Evolutionary conservation across 92 coral and sea anemone species (phyloP).

Genomic region (Epizoanthus scotinus): DNA sequence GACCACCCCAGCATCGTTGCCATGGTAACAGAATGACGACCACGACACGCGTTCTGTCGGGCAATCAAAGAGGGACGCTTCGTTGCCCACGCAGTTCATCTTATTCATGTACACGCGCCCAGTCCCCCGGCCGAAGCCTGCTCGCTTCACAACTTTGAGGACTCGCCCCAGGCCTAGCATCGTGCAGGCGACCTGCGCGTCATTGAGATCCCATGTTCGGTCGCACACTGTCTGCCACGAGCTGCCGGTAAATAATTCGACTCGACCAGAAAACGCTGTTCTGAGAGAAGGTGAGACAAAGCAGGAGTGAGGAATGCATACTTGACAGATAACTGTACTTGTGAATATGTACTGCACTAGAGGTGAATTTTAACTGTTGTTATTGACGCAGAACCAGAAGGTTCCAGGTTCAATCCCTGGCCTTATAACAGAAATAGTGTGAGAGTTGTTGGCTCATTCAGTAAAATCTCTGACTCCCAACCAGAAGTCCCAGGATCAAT

Average conservation of each 20-base stretch:
- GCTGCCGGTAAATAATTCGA: conserved; percentile 11
- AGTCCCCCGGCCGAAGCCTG: conserved; percentile 64
- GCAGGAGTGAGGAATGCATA: background rate
- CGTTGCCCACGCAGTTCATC: conserved; percentile 64
- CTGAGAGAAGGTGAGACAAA: conserved; percentile 1
- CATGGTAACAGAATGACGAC: conserved; percentile 74
- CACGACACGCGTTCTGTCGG: conserved; percentile 46
- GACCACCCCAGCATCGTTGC: conserved; percentile 75
- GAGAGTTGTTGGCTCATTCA: no score
- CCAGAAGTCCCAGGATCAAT: no score
- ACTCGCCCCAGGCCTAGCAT: conserved; percentile 79
- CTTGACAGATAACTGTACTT: no score
- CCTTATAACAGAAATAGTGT: no score
- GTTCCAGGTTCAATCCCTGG: no score
- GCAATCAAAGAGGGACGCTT: conserved; percentile 70
- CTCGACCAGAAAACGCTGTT: conserved; percentile 23
- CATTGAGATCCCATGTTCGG: conserved; percentile 73
- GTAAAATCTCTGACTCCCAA: no score
- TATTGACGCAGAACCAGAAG: no score
- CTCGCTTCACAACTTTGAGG: conserved; percentile 54
- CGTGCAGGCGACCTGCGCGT: conserved; percentile 78
- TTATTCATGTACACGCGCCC: conserved; percentile 66
- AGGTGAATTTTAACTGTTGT: no score
- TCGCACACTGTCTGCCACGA: conserved; percentile 80
- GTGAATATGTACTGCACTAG: no score